These are phyloP conservation scores for Epizoanthus ramosus DNA, from an alignment of 92 coral and sea anemone genomes.

Conservation along the genomic window DNA sequence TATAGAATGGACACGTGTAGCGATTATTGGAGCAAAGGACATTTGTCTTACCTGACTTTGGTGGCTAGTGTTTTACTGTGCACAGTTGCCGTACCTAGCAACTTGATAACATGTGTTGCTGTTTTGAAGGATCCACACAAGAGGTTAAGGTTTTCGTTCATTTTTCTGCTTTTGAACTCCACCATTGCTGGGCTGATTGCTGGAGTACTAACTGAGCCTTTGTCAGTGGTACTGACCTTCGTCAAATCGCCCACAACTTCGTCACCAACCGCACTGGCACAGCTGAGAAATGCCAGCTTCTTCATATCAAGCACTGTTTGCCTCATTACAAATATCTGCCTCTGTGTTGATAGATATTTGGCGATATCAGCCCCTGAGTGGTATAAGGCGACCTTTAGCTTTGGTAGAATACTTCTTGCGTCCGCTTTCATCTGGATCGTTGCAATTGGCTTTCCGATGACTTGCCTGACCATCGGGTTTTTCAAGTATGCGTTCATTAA, in stretches of 20 bases:
- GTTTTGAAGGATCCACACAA: constrained; percentile 16
- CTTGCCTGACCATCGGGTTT: constrained; percentile 30
- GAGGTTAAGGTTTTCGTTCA: constrained; percentile 9
- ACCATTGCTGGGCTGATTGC: constrained; percentile 20
- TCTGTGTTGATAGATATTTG: constrained; percentile 36
- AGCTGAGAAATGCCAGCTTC: constrained; percentile 16
- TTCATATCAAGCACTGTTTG: constrained; percentile 17
- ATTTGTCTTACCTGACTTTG: background rate
- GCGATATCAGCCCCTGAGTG: constrained; percentile 42
- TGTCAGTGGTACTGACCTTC: constrained; percentile 6
- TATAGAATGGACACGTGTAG: background rate
- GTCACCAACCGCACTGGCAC: background rate
- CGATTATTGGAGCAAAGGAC: constrained; percentile 13
- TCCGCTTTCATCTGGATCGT: constrained; percentile 24
- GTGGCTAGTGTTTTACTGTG: background rate
- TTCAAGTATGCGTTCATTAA: constrained; percentile 31
- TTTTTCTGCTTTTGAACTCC: constrained; percentile 19
- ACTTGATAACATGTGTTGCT: constrained; percentile 10
- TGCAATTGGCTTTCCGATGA: constrained; percentile 29
- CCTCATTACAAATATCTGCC: constrained; percentile 33
- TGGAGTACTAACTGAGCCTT: constrained; percentile 4
- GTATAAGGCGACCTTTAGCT: constrained; percentile 20
- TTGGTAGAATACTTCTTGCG: constrained; percentile 22
- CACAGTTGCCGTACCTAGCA: background rate
- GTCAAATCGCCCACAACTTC: background rate